phyloP scores from a whole-genome alignment of 2,888 invertebrate species.

The Mechanitis messenoides region DNA sequence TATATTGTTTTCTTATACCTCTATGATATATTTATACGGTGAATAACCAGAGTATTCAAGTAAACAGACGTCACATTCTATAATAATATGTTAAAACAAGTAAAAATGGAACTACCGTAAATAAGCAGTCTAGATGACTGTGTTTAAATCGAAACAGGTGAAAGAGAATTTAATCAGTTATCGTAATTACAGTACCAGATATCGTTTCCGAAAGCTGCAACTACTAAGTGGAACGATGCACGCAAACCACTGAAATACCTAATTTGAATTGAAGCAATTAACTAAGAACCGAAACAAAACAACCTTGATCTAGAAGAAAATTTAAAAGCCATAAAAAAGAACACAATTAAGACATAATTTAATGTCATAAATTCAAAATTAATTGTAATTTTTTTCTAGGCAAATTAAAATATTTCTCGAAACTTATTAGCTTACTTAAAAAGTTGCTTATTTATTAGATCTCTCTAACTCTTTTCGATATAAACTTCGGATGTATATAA shows the following conservation, averaged over 20 bases:
- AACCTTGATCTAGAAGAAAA: no score
- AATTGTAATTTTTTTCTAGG: no score
- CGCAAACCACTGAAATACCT: constrained; percentile 34
- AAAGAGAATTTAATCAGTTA: constrained; percentile 32
- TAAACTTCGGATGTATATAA: background rate
- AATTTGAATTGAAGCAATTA: constrained; percentile 20
- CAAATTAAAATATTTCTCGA: no score
- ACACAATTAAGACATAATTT: no score
- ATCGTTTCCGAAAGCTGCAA: constrained; percentile 38
- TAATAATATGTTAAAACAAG: background rate
- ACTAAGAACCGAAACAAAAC: background rate
- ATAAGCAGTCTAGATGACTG: constrained; percentile 11
- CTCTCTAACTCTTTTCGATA: no score
- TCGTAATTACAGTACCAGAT: constrained; percentile 37
- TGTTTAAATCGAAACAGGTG: constrained; percentile 33
- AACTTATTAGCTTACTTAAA: no score
- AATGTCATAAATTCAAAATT: no score
- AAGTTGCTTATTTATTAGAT: no score
- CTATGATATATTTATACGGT: no score
- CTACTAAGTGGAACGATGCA: constrained; percentile 36
- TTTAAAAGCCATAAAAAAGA: no score
- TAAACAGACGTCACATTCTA: background rate
- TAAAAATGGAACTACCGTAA: constrained; percentile 10
- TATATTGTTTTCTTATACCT: constrained; percentile 1
- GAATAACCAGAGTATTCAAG: background rate